Evolutionary conservation across 2,797 vertebrate species (phyloP).

Genomic region (Tragopan temminckii): DNA sequence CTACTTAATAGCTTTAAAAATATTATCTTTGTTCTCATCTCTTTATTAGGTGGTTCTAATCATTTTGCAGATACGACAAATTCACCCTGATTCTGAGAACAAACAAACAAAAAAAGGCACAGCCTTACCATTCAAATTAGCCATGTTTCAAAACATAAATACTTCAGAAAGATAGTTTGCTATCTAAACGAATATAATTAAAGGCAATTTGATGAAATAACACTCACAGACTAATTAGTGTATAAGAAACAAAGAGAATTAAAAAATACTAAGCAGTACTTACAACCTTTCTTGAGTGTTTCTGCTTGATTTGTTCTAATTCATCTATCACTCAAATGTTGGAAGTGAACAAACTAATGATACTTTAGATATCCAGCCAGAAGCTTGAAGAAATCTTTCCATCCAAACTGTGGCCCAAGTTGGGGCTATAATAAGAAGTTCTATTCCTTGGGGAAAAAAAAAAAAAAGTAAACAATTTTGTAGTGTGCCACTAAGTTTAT

Average conservation of each 20-base stretch:
- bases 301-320: constrained; percentile 19
- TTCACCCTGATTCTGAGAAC: background rate
- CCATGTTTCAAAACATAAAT: constrained; percentile 44
- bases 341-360: background rate
- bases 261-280: background rate
- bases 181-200: constrained; percentile 59
- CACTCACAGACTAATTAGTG: background rate
- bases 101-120: background rate
- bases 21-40: constrained; percentile 19
- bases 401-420: background rate
- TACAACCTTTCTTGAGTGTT: background rate
- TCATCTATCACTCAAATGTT: background rate
- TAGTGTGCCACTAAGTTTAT: background rate
- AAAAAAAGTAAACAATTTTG: background rate
- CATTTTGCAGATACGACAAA: constrained; percentile 23
- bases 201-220: constrained; percentile 38
- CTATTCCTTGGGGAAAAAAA: constrained; percentile 7
- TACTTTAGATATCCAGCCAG: background rate
- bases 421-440: background rate
- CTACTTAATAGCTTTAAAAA: constrained; percentile 16
- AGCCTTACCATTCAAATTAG: constrained; percentile 26
- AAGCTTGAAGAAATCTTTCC: background rate
- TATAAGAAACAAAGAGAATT: background rate
- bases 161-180: constrained; percentile 38
- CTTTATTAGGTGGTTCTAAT: constrained; percentile 23